Evolutionary conservation across 2,113 vertebrate species (phyloP).

Genomic region (Indicator maculatus): DNA sequence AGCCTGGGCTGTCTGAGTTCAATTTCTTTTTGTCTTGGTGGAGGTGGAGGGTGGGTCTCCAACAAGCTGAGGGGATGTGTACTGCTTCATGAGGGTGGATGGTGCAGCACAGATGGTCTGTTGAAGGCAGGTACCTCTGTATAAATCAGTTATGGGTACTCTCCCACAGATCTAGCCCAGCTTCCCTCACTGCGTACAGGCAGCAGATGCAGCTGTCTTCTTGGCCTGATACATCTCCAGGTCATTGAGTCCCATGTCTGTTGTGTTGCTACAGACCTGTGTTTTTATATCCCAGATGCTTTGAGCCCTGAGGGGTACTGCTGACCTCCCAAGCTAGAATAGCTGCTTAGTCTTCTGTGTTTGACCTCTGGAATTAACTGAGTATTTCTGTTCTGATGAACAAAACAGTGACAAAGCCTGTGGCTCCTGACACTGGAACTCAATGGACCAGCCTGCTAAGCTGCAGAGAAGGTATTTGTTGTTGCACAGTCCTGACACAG

Average conservation of each 20-base stretch:
- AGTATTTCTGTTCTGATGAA: background rate
- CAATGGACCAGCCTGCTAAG: rapidly evolving
- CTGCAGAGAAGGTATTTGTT: background rate
- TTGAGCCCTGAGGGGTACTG: background rate
- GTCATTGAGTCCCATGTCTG: background rate
- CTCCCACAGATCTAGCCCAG: background rate
- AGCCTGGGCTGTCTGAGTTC: background rate
- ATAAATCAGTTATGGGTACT: background rate
- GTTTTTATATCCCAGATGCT: background rate
- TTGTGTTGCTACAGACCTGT: background rate
- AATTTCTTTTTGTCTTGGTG: background rate
- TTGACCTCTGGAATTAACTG: background rate
- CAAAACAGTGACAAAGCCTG: background rate
- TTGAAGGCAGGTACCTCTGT: background rate
- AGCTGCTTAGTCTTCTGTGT: background rate
- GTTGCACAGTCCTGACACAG: background rate
- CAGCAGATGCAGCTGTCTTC: background rate
- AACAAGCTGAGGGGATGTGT: background rate
- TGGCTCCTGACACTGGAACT: background rate
- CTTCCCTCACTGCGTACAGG: background rate
- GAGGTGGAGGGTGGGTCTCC: background rate
- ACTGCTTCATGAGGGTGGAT: background rate
- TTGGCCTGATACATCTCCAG: background rate
- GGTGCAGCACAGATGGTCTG: background rate
- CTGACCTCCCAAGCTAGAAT: background rate